These are phyloP conservation scores for Notolabrus celidotus DNA, from an alignment of 2,797 vertebrate genomes.

Conservation along the genomic window DNA sequence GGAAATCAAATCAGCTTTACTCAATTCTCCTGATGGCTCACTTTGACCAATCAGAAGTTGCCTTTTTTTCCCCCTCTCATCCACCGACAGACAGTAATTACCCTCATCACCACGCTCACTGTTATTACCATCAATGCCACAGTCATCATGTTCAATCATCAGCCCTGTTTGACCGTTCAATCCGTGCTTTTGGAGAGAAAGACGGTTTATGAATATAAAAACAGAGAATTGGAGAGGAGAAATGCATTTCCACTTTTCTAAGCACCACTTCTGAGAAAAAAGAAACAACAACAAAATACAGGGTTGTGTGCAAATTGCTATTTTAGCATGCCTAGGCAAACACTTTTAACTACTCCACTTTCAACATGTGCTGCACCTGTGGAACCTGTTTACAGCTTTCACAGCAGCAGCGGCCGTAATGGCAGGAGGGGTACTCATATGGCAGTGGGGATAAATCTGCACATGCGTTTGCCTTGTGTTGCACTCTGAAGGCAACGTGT, in stretches of 20 bases:
- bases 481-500: conserved; percentile 27
- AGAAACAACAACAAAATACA: conserved; percentile 33
- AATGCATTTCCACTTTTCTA: conserved; percentile 22
- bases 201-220: conserved; percentile 4
- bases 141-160: conserved; percentile 44
- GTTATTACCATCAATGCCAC: conserved; percentile 34
- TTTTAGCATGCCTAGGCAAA: conserved; percentile 32
- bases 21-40: conserved; percentile 61
- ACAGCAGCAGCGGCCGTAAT: conserved; percentile 12
- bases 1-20: conserved; percentile 66
- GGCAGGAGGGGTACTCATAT: conserved; percentile 45
- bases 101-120: conserved; percentile 45
- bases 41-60: conserved; percentile 57
- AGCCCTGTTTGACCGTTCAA: background rate
- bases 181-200: background rate
- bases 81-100: conserved; percentile 31
- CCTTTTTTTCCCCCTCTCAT: conserved; percentile 50
- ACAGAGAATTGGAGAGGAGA: conserved; percentile 16
- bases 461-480: conserved; percentile 33
- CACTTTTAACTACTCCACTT: conserved; percentile 19
- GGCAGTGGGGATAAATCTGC: conserved; percentile 30
- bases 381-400: conserved; percentile 41
- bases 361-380: conserved; percentile 53
- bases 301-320: conserved; percentile 51
- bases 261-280: conserved; percentile 25